Conservation (phyloP, 2,113 vertebrate species). For the Pelecanoides urinatrix region DNA sequence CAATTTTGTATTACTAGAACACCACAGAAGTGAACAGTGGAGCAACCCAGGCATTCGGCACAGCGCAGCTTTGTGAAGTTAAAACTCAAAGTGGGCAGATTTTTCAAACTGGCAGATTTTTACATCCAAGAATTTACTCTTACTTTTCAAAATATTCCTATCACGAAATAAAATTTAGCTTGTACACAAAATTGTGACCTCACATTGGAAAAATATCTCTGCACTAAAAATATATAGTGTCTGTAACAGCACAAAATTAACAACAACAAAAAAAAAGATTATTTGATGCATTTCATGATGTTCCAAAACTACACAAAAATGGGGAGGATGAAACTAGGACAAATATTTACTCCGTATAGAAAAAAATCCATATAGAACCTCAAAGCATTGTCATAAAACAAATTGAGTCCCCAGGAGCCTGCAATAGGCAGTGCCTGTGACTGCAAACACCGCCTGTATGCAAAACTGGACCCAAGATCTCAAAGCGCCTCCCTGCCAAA, state of each 20-base stretch:
- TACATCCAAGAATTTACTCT: neutral
- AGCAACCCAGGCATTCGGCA: neutral
- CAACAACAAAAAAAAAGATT: neutral
- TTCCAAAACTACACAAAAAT: neutral
- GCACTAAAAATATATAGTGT: neutral
- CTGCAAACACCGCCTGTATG: rapidly evolving
- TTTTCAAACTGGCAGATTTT: neutral
- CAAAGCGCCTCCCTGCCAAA: neutral
- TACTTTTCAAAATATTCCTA: neutral
- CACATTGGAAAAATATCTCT: neutral
- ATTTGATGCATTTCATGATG: neutral
- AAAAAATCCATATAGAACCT: neutral
- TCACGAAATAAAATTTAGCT: neutral
- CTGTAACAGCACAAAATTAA: neutral
- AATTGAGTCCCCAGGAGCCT: neutral
- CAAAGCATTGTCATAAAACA: neutral
- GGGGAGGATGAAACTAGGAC: neutral
- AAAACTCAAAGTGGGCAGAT: neutral
- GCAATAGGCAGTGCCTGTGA: neutral
- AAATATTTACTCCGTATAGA: neutral
- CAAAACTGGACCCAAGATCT: neutral
- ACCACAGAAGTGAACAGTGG: neutral
- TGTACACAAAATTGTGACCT: neutral
- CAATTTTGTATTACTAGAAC: neutral
- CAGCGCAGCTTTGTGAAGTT: neutral